Evolutionary conservation across 2,797 vertebrate genomes (phyloP).

Genomic region (Catamblyrhynchus diadema): DNA sequence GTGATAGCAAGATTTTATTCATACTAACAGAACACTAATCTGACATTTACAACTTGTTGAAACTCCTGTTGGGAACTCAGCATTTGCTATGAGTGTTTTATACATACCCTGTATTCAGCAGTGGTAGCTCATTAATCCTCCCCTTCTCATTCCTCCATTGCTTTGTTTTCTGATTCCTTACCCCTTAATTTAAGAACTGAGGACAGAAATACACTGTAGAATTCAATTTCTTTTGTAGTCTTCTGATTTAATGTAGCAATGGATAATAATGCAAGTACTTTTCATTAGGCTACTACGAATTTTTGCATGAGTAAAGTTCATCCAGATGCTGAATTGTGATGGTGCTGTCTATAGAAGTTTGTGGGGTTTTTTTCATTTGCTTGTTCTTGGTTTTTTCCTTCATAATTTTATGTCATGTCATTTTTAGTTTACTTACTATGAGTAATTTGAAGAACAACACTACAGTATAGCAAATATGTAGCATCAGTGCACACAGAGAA

Average conservation of each 20-base stretch:
- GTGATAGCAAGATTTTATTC: not conserved
- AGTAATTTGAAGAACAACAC: not conserved
- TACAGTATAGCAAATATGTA: not conserved
- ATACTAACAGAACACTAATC: not conserved
- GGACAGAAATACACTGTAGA: not conserved
- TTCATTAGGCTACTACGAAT: not conserved
- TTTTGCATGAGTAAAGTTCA: not conserved
- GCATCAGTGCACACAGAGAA: accelerated
- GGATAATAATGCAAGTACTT: not conserved
- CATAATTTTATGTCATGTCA: not conserved
- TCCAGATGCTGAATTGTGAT: not conserved
- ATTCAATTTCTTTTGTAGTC: not conserved
- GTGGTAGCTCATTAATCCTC: not conserved
- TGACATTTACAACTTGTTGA: not conserved
- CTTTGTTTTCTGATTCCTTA: not conserved
- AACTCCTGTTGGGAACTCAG: not conserved
- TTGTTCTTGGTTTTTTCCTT: not conserved
- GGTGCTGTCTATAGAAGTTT: not conserved
- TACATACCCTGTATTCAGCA: not conserved
- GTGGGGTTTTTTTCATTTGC: accelerated
- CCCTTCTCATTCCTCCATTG: not conserved
- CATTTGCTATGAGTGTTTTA: not conserved
- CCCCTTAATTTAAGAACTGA: not conserved
- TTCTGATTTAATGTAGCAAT: not conserved
- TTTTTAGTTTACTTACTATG: not conserved